Conservation (phyloP, 2,888 invertebrate species). For the Ichneumoninae sp. region DNA sequence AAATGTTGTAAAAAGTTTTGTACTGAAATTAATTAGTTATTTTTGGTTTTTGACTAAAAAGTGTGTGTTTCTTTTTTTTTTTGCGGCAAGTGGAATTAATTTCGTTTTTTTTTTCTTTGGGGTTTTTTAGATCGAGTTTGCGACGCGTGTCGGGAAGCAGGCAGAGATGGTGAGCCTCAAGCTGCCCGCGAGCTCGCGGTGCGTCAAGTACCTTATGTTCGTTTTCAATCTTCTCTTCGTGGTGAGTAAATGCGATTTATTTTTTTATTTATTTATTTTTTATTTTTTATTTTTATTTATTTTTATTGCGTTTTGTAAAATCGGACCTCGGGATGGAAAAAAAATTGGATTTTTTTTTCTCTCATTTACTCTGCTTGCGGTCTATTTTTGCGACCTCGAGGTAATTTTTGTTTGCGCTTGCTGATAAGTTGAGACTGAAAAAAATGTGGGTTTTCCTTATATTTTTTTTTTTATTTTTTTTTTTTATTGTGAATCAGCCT, state of each 20-base stretch:
- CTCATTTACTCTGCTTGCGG: no score
- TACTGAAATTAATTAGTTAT: no score
- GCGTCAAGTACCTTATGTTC: slow-evolving; percentile 90
- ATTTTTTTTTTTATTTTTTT: slow-evolving; percentile 8
- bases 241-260: slow-evolving; percentile 87
- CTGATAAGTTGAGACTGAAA: no score
- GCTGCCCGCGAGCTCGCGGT: slow-evolving; percentile 85
- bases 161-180: slow-evolving; percentile 73
- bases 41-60: no score
- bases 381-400: no score
- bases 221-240: slow-evolving; percentile 90
- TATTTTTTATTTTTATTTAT: neutral
- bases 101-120: no score
- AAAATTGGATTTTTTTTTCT: neutral
- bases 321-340: no score
- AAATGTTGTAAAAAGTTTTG: no score
- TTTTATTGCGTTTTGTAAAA: no score
- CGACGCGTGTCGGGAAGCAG: neutral
- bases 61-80: slow-evolving; percentile 1
- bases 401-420: no score
- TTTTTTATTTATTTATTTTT: neutral
- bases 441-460: neutral
- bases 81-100: neutral
- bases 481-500: neutral
- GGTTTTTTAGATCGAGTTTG: slow-evolving; percentile 21